phyloP scores from a whole-genome alignment of 1,140 invertebrate species.

The Lucilia sericata region DNA sequence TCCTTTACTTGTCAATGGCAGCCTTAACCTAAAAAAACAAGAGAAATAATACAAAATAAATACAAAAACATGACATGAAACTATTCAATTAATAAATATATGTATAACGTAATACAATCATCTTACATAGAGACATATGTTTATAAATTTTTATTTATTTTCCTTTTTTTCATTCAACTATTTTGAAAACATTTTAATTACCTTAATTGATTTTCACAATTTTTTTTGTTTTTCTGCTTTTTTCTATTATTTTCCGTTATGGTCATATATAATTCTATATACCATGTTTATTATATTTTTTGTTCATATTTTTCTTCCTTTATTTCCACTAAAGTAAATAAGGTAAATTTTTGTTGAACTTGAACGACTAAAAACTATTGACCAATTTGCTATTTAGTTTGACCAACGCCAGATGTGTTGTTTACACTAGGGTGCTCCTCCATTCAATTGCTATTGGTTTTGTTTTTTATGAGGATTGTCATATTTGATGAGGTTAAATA shows the following conservation, averaged over 20 bases:
- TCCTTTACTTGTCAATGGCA: background rate
- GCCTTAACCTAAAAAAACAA: slow-evolving; percentile 4
- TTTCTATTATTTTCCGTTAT: background rate
- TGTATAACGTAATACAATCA: too few relatives aligned
- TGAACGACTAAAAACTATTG: background rate
- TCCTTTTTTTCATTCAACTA: background rate
- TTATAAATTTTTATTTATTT: background rate
- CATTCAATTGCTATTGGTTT: too few relatives aligned
- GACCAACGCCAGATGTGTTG: too few relatives aligned
- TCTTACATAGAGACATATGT: background rate
- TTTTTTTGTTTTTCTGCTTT: background rate
- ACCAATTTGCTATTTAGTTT: background rate
- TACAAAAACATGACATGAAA: background rate
- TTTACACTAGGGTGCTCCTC: too few relatives aligned
- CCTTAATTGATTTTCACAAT: slow-evolving; percentile 33
- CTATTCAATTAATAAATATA: slow-evolving; percentile 39
- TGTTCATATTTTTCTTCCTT: background rate
- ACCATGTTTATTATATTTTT: background rate
- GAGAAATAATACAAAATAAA: background rate
- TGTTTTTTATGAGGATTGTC: too few relatives aligned
- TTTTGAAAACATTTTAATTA: slow-evolving; percentile 31
- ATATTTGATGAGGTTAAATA: too few relatives aligned
- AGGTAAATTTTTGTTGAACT: background rate
- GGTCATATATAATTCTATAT: background rate
- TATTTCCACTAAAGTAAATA: background rate